These are phyloP conservation scores for Alouatta caraya DNA, from an alignment of 2,797 vertebrate species.

Conservation along the genomic window DNA sequence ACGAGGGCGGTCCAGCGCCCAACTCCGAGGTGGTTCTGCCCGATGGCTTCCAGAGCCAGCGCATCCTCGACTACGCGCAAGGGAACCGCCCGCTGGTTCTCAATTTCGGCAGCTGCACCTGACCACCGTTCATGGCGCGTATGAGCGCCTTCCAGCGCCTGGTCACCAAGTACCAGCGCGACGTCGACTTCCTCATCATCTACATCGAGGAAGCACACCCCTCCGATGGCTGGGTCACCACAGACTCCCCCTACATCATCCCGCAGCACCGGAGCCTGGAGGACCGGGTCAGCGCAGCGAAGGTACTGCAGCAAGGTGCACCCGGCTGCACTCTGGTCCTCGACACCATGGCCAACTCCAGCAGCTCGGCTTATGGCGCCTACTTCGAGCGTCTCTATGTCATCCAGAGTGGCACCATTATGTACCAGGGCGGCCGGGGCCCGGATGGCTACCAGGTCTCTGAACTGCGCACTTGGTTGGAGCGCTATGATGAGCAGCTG, in stretches of 20 bases:
- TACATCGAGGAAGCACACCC: slow-evolving; percentile 99
- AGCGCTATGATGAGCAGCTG: slow-evolving; percentile 89
- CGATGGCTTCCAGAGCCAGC: slow-evolving; percentile 86
- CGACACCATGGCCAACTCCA: slow-evolving; percentile 97
- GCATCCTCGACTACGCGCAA: slow-evolving; percentile 93
- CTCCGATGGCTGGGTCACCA: slow-evolving; percentile 98
- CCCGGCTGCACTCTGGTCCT: slow-evolving; percentile 93
- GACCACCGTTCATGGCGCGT: slow-evolving; percentile 99
- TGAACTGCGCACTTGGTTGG: slow-evolving; percentile 94
- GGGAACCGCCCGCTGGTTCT: slow-evolving; percentile 94
- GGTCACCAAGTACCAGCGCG: slow-evolving; percentile 92
- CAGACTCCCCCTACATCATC: slow-evolving; percentile 96
- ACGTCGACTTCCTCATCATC: slow-evolving; percentile 96
- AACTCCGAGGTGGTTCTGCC: slow-evolving; percentile 96
- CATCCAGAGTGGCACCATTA: slow-evolving; percentile 91
- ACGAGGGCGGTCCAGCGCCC: slow-evolving; percentile 92
- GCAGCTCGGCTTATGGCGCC: slow-evolving; percentile 96
- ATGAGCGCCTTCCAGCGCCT: slow-evolving; percentile 95
- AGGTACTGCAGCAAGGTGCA: slow-evolving; percentile 89
- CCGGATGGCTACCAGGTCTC: slow-evolving; percentile 98
- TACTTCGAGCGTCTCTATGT: slow-evolving; percentile 98
- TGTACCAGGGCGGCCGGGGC: slow-evolving; percentile 96
- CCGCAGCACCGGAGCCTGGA: slow-evolving; percentile 95
- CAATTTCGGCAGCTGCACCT: slow-evolving; percentile 99
- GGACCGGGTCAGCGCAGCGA: slow-evolving; percentile 93